Evolutionary conservation across 2,888 invertebrate species (phyloP).

Genomic region (Escarpia spicata): DNA sequence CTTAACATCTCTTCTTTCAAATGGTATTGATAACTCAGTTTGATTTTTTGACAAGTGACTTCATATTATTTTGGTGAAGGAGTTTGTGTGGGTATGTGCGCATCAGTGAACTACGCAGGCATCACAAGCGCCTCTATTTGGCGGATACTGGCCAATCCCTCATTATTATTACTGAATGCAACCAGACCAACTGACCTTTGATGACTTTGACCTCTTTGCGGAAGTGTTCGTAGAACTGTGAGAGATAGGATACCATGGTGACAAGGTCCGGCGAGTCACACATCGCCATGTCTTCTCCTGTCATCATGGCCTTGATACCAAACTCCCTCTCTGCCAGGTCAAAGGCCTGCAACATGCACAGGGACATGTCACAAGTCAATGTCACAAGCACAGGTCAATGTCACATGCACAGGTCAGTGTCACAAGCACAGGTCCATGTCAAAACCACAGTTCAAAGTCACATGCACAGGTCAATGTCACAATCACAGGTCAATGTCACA

Average conservation of each 20-base stretch:
- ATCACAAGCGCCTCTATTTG: too few relatives aligned
- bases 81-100: too few relatives aligned
- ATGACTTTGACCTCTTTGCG: conserved; percentile 79
- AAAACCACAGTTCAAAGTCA: background rate
- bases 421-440: background rate
- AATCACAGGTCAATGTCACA: background rate
- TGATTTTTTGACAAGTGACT: too few relatives aligned
- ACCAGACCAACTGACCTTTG: background rate
- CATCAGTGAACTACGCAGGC: too few relatives aligned
- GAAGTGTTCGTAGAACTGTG: conserved; percentile 89
- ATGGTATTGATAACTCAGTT: too few relatives aligned
- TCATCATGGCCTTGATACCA: conserved; percentile 78
- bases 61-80: too few relatives aligned
- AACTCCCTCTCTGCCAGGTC: conserved; percentile 86
- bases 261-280: conserved; percentile 78
- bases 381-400: background rate
- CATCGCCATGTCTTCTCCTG: conserved; percentile 79
- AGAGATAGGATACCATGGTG: conserved; percentile 83
- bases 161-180: too few relatives aligned
- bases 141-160: too few relatives aligned
- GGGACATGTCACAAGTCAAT: background rate
- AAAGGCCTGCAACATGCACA: conserved; percentile 72
- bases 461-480: background rate
- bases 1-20: too few relatives aligned
- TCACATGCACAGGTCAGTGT: background rate